Evolutionary conservation across 2,797 vertebrate genomes (phyloP).

Genomic region (Catostomus latipinnis): DNA sequence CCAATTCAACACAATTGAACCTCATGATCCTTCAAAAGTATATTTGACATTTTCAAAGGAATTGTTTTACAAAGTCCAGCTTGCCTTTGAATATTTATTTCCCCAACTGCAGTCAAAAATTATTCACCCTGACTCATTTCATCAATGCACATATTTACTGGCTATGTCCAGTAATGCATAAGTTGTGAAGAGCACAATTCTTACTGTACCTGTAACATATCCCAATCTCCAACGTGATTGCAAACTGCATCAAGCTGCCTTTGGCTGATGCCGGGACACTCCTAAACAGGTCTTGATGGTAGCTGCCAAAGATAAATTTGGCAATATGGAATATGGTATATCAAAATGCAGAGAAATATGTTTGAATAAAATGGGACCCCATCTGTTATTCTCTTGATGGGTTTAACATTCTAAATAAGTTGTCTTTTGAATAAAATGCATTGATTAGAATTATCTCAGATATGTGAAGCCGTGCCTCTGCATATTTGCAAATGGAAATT

Average conservation of each 20-base stretch:
- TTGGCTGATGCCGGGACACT: slow-evolving; percentile 13
- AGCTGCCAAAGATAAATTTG: slow-evolving; percentile 31
- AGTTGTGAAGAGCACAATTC: background rate
- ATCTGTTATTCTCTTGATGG: background rate
- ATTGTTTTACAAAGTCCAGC: slow-evolving; percentile 15
- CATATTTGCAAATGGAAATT: background rate
- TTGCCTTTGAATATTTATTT: slow-evolving; percentile 41
- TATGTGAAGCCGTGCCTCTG: slow-evolving; percentile 61
- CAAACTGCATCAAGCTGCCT: slow-evolving; percentile 25
- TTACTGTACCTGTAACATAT: slow-evolving; percentile 43
- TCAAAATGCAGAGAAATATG: slow-evolving; percentile 16
- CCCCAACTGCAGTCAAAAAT: slow-evolving; percentile 13
- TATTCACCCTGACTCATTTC: slow-evolving; percentile 30
- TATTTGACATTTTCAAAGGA: slow-evolving; percentile 5
- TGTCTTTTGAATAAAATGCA: background rate
- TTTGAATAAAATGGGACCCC: background rate
- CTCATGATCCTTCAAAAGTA: slow-evolving; percentile 26
- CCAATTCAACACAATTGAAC: background rate
- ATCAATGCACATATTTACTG: slow-evolving; percentile 26
- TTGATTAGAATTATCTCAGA: background rate
- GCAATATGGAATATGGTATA: slow-evolving; percentile 14
- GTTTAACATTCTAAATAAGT: background rate
- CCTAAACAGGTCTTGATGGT: slow-evolving; percentile 19
- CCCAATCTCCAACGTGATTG: background rate
- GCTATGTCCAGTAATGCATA: slow-evolving; percentile 38